phyloP scores from a whole-genome alignment of 2,797 vertebrate genomes.

The Botia kubotai region DNA sequence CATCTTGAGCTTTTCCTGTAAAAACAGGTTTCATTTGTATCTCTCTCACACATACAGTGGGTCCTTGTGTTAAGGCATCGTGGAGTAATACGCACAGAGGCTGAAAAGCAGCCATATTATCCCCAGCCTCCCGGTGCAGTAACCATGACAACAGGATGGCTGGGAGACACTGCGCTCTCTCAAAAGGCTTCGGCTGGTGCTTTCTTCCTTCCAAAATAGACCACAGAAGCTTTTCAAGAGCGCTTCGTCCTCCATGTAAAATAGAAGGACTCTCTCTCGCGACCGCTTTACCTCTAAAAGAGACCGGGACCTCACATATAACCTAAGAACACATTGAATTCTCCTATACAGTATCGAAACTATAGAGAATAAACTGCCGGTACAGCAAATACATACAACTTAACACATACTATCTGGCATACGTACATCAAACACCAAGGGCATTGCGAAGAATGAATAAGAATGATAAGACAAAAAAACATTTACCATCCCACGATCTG shows the following conservation, averaged over 20 bases:
- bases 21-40: conserved; percentile 34
- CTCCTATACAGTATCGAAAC: conserved; percentile 43
- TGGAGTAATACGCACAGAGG: conserved; percentile 48
- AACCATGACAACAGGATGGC: conserved; percentile 99
- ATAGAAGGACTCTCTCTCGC: conserved; percentile 64
- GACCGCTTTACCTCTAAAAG: conserved; percentile 50
- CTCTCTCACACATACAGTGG: conserved; percentile 41
- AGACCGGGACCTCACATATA: conserved; percentile 14
- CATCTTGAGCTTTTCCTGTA: conserved; percentile 16
- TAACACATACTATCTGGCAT: not conserved
- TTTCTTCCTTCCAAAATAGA: conserved; percentile 75
- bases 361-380: conserved; percentile 48
- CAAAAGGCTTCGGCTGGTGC: conserved; percentile 73
- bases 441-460: conserved; percentile 24
- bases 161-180: conserved; percentile 81
- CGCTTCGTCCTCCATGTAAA: conserved; percentile 69
- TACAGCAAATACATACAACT: conserved; percentile 35
- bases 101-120: conserved; percentile 82
- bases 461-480: not conserved
- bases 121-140: conserved; percentile 90
- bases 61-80: conserved; percentile 51
- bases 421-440: conserved; percentile 34
- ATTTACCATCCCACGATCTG: not conserved
- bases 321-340: conserved; percentile 44
- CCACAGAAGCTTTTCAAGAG: conserved; percentile 75